These are phyloP conservation scores for Neoniphon sammara DNA, from an alignment of 2,797 vertebrate species.

Conservation along the genomic window DNA sequence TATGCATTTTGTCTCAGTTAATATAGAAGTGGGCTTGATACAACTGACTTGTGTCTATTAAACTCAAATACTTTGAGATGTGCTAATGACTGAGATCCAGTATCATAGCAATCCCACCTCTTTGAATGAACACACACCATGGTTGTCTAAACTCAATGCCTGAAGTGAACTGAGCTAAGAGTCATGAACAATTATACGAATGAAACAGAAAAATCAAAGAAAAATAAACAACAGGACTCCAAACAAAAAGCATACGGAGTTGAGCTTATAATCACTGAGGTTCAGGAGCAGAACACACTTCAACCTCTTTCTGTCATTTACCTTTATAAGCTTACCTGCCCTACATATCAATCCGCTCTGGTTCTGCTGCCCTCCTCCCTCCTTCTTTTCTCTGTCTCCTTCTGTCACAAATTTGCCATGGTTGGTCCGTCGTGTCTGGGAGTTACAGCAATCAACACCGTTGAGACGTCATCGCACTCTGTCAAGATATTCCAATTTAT, in stretches of 20 bases:
- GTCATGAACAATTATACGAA: constrained; percentile 24
- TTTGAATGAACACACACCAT: constrained; percentile 13
- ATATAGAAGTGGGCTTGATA: background rate
- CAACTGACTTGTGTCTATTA: background rate
- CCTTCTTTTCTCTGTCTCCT: too few relatives aligned
- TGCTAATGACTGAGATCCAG: background rate
- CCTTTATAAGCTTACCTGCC: too few relatives aligned
- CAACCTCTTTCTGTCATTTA: background rate
- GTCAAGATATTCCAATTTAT: too few relatives aligned
- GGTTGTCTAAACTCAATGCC: constrained; percentile 17
- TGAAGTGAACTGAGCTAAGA: background rate
- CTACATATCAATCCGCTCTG: too few relatives aligned
- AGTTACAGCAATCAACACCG: too few relatives aligned
- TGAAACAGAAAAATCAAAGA: constrained; percentile 7
- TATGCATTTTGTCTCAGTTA: too few relatives aligned
- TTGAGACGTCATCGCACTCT: too few relatives aligned
- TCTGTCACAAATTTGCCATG: too few relatives aligned
- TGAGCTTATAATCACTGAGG: too few relatives aligned
- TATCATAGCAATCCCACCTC: background rate
- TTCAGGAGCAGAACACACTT: too few relatives aligned
- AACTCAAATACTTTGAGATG: constrained; percentile 15
- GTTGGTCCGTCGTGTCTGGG: too few relatives aligned
- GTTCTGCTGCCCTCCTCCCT: too few relatives aligned
- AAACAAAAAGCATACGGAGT: constrained; percentile 60
- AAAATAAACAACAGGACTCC: constrained; percentile 10